Base-by-base conservation (phyloP, 1,140 invertebrate genomes). In the Saccostrea echinata region DNA sequence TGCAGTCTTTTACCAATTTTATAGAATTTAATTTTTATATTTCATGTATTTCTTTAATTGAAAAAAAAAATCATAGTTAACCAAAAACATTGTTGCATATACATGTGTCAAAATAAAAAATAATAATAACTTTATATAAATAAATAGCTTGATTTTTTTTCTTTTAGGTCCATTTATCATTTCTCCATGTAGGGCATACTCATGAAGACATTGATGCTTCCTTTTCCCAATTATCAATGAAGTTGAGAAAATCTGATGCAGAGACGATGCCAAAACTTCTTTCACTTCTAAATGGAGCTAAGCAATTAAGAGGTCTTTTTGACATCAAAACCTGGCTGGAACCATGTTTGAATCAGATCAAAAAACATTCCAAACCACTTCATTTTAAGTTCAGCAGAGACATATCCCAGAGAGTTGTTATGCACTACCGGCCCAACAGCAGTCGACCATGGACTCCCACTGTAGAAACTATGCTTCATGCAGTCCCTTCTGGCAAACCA, bases 181-280 rank as follows among this genome's bases (percentile, higher is more conserved):
- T 90, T 80, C 82, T 90, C 16, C 64, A 61, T 71, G 88, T 89
- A 35, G 90, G 90, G 0, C 90, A 90, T 71, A 90, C 90, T 1
- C 88, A 90, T 71, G 88, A 90, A 71, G 88, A 90, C 53, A 88
- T 90, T 53, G 90, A 90, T 86, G 88, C 86, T 1, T 43, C 12
- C 6, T 90, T 90, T 61, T 89, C 86, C 24, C 61, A 64, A 33
- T 86, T 90, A 33, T 52, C 88, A 30, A 85, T 81, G 21, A 85
- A 84, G 55, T 27, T 90, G 13, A 84, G 86, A 61, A 88, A 76
- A 33, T 80, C 68, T 12, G 88, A 89, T 84, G 88, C 86, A 61
- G 86, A 86, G 82, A 89, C 88, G 35, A 1, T 89, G 18, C 4
- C 18, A 43, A 18, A 53, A 86, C 30, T 90, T 1, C 9, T 64